These are phyloP conservation scores for Crocallis elinguaria DNA, from an alignment of 2,888 invertebrate species.

Conservation along the genomic window DNA sequence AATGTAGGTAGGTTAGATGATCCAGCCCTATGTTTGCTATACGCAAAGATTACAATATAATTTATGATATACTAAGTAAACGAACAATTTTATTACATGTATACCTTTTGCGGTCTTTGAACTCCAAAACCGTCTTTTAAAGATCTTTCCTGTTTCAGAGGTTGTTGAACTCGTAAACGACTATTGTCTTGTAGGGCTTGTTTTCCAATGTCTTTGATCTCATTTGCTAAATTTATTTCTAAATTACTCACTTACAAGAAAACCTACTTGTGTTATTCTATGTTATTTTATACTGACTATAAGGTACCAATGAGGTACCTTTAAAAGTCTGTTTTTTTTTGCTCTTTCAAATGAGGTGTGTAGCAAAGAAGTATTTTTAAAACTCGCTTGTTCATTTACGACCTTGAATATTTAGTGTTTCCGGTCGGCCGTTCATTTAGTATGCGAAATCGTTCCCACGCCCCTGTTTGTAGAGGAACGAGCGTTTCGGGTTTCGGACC, in stretches of 20 bases:
- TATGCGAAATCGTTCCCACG: conserved; percentile 6
- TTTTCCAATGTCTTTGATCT: too few species aligned
- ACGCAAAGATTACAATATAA: too few species aligned
- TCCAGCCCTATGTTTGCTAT: too few species aligned
- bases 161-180: background rate
- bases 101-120: conserved; percentile 8
- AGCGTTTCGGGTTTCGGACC: background rate
- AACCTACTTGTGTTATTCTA: too few species aligned
- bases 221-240: too few species aligned
- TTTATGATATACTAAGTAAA: too few species aligned
- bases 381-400: background rate
- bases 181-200: background rate
- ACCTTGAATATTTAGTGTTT: conserved; percentile 4
- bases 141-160: background rate
- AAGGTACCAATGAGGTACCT: too few species aligned
- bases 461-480: background rate
- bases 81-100: conserved; percentile 8
- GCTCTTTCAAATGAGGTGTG: too few species aligned
- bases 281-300: too few species aligned
- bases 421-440: conserved; percentile 1
- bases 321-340: too few species aligned
- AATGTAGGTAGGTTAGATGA: too few species aligned
- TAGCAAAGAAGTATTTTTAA: background rate
- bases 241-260: too few species aligned
- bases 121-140: background rate